A percentile compares a stretch with the other conserved stretches of the same genome.
These are phyloP conservation scores for Drosophila oshimai DNA, from an alignment of 1,140 invertebrate species.

Conservation along the genomic window DNA sequence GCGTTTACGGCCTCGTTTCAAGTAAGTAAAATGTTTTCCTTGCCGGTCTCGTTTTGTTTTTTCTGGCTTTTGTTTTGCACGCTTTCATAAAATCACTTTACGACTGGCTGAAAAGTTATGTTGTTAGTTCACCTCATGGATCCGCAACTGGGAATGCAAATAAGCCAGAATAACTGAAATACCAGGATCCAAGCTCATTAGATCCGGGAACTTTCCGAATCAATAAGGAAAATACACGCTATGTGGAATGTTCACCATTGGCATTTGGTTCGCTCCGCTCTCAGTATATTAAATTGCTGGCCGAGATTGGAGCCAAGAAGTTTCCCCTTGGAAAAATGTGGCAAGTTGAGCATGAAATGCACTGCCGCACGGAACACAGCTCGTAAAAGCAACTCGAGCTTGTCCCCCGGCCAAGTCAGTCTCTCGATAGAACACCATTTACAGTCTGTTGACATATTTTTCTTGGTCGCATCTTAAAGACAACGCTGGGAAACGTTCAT, in stretches of 20 bases:
- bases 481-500: constrained; percentile 6
- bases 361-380: constrained; percentile 8
- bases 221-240: constrained; percentile 20
- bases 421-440: constrained; percentile 21
- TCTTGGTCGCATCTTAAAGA: constrained; percentile 11
- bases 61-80: constrained; percentile 22
- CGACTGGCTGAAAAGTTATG: constrained; percentile 37
- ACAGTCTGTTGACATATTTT: constrained; percentile 26
- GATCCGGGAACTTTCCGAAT: neutral
- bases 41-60: neutral
- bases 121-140: constrained; percentile 27
- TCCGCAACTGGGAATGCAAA: constrained; percentile 22
- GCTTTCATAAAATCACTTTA: constrained; percentile 45
- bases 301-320: constrained; percentile 15
- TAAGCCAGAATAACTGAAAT: constrained; percentile 16
- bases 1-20: constrained; percentile 94
- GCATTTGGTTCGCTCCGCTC: constrained; percentile 15
- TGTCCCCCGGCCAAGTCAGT: constrained; percentile 14
- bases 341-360: constrained; percentile 49
- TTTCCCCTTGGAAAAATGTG: neutral
- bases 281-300: constrained; percentile 46
- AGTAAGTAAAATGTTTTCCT: constrained; percentile 84
- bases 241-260: constrained; percentile 3
- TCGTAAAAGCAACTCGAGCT: constrained; percentile 49
- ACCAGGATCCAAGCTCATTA: constrained; percentile 8